phyloP scores from a whole-genome alignment of 2,888 invertebrate species.

The Sturmia bella region DNA sequence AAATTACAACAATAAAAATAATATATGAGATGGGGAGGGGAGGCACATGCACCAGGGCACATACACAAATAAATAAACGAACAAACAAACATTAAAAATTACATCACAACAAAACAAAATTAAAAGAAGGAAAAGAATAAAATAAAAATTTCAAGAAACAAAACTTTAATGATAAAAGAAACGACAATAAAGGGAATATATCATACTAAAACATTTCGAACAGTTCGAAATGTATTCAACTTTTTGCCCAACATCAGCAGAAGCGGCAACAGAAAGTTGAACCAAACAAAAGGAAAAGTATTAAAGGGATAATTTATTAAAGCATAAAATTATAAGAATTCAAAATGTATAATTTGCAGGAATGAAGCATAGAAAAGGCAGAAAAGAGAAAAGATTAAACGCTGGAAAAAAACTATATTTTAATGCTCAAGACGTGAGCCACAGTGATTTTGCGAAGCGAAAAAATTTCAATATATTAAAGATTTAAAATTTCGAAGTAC shows the following conservation, averaged over 20 bases:
- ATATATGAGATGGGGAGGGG: neutral
- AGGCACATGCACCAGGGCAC: neutral
- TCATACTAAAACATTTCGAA: conserved; percentile 28
- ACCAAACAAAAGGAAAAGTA: conserved; percentile 2
- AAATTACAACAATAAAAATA: conserved; percentile 22
- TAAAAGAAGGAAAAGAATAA: neutral
- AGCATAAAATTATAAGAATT: conserved; percentile 3
- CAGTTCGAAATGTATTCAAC: conserved; percentile 40
- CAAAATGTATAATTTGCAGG: neutral
- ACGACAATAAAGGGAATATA: neutral
- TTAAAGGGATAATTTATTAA: neutral
- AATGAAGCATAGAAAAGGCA: neutral
- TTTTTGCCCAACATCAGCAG: conserved; percentile 15
- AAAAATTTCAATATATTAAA: too few species aligned
- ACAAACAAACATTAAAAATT: neutral
- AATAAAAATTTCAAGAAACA: conserved; percentile 1
- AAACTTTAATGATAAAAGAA: neutral
- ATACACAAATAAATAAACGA: neutral
- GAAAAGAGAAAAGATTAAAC: neutral
- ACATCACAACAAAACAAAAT: too few species aligned
- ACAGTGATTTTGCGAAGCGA: too few species aligned
- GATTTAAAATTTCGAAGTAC: too few species aligned
- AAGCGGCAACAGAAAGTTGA: neutral
- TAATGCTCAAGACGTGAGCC: conserved; percentile 20
- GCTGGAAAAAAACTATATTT: conserved; percentile 8